Conservation (phyloP, 2,888 invertebrate genomes). For the Fragum fragum region DNA sequence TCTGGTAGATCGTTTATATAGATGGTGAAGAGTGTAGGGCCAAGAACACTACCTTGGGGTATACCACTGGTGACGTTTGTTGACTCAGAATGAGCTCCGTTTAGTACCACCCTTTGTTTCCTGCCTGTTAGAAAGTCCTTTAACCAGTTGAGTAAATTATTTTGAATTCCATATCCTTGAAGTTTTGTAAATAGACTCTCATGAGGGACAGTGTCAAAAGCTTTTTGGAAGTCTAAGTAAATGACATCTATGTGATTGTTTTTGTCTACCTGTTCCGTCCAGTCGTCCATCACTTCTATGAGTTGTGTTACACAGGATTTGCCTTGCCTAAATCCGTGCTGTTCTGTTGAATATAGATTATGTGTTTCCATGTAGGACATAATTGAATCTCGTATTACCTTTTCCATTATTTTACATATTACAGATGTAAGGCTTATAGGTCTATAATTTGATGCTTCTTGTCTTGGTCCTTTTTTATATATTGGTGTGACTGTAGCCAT, state of each 20-base stretch:
- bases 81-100: background rate
- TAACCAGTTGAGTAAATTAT: background rate
- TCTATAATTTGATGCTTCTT: slow-evolving; percentile 2
- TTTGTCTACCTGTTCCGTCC: no score
- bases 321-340: slow-evolving; percentile 1
- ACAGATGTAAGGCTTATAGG: slow-evolving; percentile 11
- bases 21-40: no score
- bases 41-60: no score
- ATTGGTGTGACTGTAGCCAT: background rate
- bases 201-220: no score
- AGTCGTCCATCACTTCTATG: background rate
- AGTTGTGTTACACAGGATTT: background rate
- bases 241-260: no score
- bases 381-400: background rate
- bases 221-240: no score
- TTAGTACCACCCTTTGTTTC: background rate
- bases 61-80: no score
- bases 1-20: no score
- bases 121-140: background rate
- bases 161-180: background rate
- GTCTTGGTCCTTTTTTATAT: slow-evolving; percentile 4
- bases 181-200: background rate
- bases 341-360: background rate
- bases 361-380: background rate
- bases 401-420: background rate